Evolutionary conservation across 2,797 vertebrate species (phyloP).

Genomic region (Taeniopygia guttata): DNA sequence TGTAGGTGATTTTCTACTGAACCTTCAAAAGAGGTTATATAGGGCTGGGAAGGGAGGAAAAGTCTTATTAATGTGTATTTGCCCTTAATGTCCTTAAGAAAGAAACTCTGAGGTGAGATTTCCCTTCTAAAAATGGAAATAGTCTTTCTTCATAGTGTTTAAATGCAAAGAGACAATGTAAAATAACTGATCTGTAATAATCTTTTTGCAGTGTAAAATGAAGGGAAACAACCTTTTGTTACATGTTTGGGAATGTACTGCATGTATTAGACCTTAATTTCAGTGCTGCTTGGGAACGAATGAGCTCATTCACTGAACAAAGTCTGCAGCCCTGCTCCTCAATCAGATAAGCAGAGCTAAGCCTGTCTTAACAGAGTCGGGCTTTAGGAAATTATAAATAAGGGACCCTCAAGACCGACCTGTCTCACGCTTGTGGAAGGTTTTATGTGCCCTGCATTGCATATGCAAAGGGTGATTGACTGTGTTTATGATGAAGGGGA

Average conservation of each 20-base stretch:
- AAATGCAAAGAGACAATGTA: background rate
- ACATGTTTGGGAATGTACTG: background rate
- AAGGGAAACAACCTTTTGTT: background rate
- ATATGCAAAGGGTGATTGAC: background rate
- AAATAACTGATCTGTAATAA: background rate
- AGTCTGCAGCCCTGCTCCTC: background rate
- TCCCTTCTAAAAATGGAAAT: background rate
- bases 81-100: background rate
- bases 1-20: constrained; percentile 15
- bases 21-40: background rate
- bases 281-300: background rate
- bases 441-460: background rate
- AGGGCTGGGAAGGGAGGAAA: background rate
- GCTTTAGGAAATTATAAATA: background rate
- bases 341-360: background rate
- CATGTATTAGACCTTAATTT: background rate
- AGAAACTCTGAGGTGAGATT: background rate
- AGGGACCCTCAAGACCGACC: background rate
- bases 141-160: background rate
- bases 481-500: background rate
- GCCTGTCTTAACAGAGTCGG: background rate
- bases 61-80: background rate
- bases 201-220: background rate
- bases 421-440: background rate
- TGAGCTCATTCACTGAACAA: background rate